Base-by-base conservation (phyloP, 2,888 invertebrate species). In the Campoplex capitator region DNA sequence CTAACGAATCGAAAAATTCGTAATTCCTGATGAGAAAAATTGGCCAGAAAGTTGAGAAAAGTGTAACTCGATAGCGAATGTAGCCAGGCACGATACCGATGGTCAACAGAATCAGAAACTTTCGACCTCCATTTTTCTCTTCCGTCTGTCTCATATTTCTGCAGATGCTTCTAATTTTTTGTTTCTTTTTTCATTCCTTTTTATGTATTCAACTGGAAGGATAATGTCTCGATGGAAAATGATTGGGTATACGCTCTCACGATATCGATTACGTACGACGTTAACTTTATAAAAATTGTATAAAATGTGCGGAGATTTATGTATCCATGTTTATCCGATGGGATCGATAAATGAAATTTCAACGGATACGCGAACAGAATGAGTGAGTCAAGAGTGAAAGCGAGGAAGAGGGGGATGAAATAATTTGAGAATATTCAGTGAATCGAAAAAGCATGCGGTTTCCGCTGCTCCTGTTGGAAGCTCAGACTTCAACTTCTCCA, bases 31-130 rank as follows among this genome's bases (percentile, higher is more conserved):
- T n/a, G 65, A n/a, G 67, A 76, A 45, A 45, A 9, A 48, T 28
- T 68, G 38, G 28, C 74, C 23, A 9, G 51, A 45, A 62, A 70
- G 68, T 76, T 71, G 28, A 28, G 75, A 62, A 54, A 23, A 23
- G 62, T 16, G 73, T 85, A 85, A 82, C 82, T 75, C 74, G 74
- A 85, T 80, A 84, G 35, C 4, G 11, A 54, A 73, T 35, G 18
- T 54, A 56, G 38, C 48, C 16, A 11, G 13, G 38, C 51, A 51
- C 51, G 75, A 84, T 82, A 78, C 56, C 78, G 82, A 78, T 78
- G 51, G 23, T 13, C 35, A 35, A n/a, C 54, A 54, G 18, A 58
- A 75, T 74, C 65, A 70, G 75, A 54, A 75, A 65, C 70, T 83
- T 70, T 56, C 38, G 56, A 9, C 76, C 32, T 75, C 58, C 13